Conservation (phyloP, 2,797 vertebrate species). For the Gallinago stenura region DNA sequence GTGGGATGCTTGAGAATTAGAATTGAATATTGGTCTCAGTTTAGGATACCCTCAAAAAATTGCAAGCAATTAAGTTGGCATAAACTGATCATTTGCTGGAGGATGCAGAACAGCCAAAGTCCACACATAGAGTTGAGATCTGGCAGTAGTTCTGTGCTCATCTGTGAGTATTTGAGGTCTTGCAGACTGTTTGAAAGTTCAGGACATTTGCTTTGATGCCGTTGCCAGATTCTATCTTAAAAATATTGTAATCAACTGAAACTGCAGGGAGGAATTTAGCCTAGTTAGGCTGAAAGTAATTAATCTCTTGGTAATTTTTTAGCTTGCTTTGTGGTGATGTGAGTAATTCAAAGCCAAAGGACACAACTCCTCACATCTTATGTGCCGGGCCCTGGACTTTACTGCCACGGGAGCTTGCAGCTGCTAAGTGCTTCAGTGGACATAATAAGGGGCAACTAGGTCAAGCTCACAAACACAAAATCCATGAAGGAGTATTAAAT, state of each 20-base stretch:
- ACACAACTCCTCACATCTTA: neutral
- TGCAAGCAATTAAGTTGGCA: neutral
- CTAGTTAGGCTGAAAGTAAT: neutral
- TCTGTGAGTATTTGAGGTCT: neutral
- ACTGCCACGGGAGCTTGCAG: neutral
- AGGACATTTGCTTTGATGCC: neutral
- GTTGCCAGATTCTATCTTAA: neutral
- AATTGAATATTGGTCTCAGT: neutral
- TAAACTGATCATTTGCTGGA: neutral
- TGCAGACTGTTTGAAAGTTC: neutral
- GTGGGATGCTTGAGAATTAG: neutral
- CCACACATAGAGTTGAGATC: neutral
- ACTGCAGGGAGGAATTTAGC: neutral
- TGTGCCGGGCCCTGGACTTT: neutral
- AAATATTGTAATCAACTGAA: neutral
- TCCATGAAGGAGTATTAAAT: neutral
- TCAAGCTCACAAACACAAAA: neutral
- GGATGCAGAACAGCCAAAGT: neutral
- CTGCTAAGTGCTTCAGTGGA: fast-evolving
- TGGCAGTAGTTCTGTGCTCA: neutral
- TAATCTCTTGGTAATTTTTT: neutral
- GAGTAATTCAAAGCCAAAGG: neutral
- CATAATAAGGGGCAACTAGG: neutral
- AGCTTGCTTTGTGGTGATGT: neutral
- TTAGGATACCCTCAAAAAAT: neutral